A percentile compares a stretch with the other conserved stretches of the same genome.
phyloP scores from a whole-genome alignment of 2,888 invertebrate genomes.

The Thysanoteuthis rhombus region DNA sequence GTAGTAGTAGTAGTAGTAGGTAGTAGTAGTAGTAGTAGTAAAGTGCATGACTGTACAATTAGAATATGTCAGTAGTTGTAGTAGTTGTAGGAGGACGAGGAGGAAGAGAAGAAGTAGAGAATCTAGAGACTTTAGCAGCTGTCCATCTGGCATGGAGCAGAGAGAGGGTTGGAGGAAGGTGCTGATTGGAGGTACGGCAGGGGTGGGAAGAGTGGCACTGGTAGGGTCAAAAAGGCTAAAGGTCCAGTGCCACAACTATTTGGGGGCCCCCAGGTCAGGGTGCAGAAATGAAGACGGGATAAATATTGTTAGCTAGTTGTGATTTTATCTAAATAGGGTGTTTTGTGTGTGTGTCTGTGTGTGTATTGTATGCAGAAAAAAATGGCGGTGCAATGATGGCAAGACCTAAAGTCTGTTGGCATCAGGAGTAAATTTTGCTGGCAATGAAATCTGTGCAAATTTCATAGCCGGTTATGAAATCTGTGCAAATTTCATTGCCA shows the following conservation, averaged over 20 bases:
- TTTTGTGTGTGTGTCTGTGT: neutral
- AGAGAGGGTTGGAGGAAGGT: conserved; percentile 12
- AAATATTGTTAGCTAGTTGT: neutral
- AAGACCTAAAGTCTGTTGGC: too few relatives aligned
- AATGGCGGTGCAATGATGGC: too few relatives aligned
- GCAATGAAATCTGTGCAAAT: too few relatives aligned
- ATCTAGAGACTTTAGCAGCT: neutral
- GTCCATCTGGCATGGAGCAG: neutral
- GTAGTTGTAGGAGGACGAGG: neutral
- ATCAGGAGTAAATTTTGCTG: too few relatives aligned
- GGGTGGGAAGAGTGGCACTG: neutral
- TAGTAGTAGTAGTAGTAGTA: neutral
- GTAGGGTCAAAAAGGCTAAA: neutral
- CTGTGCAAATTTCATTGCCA: too few relatives aligned
- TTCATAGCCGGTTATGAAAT: too few relatives aligned
- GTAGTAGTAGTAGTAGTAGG: conserved; percentile 1
- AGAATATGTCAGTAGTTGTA: neutral
- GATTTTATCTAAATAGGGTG: neutral
- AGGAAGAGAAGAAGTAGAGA: neutral
- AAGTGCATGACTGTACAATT: conserved; percentile 12
- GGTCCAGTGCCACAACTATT: neutral
- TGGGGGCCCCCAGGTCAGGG: neutral
- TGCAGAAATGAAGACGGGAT: neutral
- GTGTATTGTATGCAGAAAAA: neutral
- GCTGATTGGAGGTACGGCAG: neutral